Base-by-base conservation (phyloP, 2,113 vertebrate species). In the Cyprinodon tularosa region DNA sequence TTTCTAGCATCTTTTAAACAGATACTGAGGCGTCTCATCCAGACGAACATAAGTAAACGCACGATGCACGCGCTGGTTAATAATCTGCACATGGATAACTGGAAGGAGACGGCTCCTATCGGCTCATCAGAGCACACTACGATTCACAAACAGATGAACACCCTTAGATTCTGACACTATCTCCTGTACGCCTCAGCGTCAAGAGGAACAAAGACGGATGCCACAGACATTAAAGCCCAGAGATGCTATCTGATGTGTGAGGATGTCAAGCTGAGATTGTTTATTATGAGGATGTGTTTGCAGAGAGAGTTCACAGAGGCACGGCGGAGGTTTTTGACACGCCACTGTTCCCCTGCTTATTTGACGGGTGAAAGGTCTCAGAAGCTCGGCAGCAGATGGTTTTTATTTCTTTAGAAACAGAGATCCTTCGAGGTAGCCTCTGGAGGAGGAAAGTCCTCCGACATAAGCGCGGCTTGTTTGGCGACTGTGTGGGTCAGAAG, bases 331-430 rank as follows among this genome's bases (percentile, higher is more conserved):
- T 81, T 68, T 11, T 68, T 11, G 78, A 86, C 82, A 61, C 13
- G 0, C 59, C 67, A 38, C 79, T 50, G 76, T 68, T 76, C 59
- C 80, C 67, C 80, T 59, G 71, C 71, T 75, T 85, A 64, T 82
- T 82, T 69, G 76, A 74, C 44, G 67, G 83, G 82, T 88, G 81
- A 84, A 65, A 89, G 82, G 83, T 90, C 22, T 64, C 50, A 11
- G 66, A 29, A 69, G 11, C 68, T 83, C 20, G 39, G 60, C 66
- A 68, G 71, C 71, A 81, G 65, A 76, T 76, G 88, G 84, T 76
- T 70, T 83, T 85, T 76, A 74, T 88, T 81, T 77, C 82, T 90
- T 87, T 85, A 88, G 83, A 69, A 68, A 66, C 62, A 38, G 63
- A 4, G 37, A 4, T 40, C 61, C 73, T 77, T 40, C 9, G 1